phyloP scores from a whole-genome alignment of 2,888 invertebrate genomes.

The Lasius platythorax region DNA sequence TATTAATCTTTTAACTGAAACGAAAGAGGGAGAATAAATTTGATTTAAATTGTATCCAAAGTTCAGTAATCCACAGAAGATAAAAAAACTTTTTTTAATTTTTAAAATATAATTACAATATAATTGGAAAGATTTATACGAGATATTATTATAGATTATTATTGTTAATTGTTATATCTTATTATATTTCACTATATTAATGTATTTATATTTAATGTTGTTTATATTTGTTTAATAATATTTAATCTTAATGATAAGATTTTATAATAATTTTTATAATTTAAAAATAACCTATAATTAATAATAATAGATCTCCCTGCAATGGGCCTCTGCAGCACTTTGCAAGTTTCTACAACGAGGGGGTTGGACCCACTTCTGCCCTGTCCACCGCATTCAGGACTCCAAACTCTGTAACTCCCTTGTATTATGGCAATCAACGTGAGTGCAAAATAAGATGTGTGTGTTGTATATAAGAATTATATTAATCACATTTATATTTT shows the following conservation, averaged over 20 bases:
- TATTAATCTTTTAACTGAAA: background rate
- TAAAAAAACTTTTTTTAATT: background rate
- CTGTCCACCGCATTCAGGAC: constrained; percentile 80
- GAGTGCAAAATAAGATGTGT: constrained; percentile 63
- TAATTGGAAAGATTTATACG: background rate
- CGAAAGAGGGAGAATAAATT: background rate
- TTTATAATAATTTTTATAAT: constrained; percentile 19
- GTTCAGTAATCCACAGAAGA: background rate
- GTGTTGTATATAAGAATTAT: background rate
- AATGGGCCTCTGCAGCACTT: constrained; percentile 76
- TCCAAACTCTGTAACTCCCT: constrained; percentile 86
- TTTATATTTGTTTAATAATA: background rate
- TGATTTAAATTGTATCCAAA: background rate
- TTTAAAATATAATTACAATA: background rate
- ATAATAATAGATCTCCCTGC: constrained; percentile 70
- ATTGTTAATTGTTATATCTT: background rate
- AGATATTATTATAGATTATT: background rate
- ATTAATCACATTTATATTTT: background rate
- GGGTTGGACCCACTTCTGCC: constrained; percentile 85
- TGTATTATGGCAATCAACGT: constrained; percentile 86
- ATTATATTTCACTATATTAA: background rate
- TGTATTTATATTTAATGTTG: background rate
- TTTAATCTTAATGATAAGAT: background rate
- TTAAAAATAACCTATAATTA: constrained; percentile 31
- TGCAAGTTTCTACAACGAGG: constrained; percentile 83